Conservation (phyloP, 2,888 invertebrate species). For the Gortyna flavago region DNA sequence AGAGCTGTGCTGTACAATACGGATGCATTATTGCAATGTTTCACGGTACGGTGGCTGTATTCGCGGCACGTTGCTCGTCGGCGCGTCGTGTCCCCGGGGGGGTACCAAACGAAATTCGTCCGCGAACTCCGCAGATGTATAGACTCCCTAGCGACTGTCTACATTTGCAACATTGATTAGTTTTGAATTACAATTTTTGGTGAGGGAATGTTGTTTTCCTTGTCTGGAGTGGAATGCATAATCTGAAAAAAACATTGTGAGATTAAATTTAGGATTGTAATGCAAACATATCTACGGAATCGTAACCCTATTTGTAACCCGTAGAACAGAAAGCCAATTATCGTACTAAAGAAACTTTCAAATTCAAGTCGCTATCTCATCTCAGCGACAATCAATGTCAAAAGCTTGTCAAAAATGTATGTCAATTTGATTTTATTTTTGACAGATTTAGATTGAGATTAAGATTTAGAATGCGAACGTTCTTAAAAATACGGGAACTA, state of each 20-base stretch:
- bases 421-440: not conserved
- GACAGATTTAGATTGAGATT: not conserved
- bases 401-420: not conserved
- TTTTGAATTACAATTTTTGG: slow-evolving; percentile 42
- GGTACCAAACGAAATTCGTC: slow-evolving; percentile 61
- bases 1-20: slow-evolving; percentile 55
- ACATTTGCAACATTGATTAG: slow-evolving; percentile 61
- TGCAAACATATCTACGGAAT: not conserved
- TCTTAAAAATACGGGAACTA: too few species aligned
- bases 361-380: not conserved
- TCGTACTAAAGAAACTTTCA: not conserved
- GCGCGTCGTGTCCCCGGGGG: slow-evolving; percentile 50
- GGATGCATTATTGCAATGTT: slow-evolving; percentile 68
- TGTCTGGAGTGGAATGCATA: not conserved
- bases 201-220: not conserved
- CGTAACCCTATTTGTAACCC: not conserved
- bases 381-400: not conserved
- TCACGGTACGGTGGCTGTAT: slow-evolving; percentile 60
- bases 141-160: slow-evolving; percentile 56
- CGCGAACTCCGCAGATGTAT: slow-evolving; percentile 57
- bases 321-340: not conserved
- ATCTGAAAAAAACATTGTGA: not conserved
- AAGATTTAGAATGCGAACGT: not conserved
- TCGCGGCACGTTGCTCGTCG: slow-evolving; percentile 68
- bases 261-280: not conserved